Evolutionary conservation across 2,888 invertebrate genomes (phyloP).

Genomic region (Cheilosia scutellata): DNA sequence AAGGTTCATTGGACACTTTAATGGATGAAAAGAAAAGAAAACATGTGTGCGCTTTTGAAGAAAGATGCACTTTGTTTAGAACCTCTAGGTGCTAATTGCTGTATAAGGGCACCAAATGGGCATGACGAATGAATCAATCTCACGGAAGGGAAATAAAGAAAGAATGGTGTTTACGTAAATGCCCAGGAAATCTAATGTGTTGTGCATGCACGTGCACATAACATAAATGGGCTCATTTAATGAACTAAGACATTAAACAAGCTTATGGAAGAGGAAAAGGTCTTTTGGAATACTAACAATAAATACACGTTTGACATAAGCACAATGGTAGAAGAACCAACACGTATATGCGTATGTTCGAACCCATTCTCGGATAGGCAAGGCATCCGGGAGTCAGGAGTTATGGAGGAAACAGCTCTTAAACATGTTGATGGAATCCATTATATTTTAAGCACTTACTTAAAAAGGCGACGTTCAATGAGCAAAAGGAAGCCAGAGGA

Average conservation of each 20-base stretch:
- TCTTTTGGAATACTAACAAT: background rate
- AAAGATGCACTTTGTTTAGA: slow-evolving; percentile 15
- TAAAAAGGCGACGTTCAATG: no score
- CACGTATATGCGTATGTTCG: no score
- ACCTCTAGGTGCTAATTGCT: slow-evolving; percentile 37
- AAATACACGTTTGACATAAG: slow-evolving; percentile 1
- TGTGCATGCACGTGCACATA: slow-evolving; percentile 3
- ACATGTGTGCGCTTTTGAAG: background rate
- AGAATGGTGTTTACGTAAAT: slow-evolving; percentile 10
- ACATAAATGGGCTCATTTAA: slow-evolving; percentile 16
- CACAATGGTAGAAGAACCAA: background rate
- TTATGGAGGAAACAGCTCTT: no score
- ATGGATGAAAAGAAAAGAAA: background rate
- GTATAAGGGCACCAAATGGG: slow-evolving; percentile 20
- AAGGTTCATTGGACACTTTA: slow-evolving; percentile 22
- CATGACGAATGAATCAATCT: slow-evolving; percentile 36
- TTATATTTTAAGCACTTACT: no score
- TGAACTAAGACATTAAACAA: slow-evolving; percentile 3
- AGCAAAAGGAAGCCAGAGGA: no score
- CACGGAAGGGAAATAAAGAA: slow-evolving; percentile 1
- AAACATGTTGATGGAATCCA: no score
- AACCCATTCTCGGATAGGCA: no score
- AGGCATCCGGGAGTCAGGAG: no score
- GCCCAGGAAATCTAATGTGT: slow-evolving; percentile 9
- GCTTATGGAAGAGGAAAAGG: background rate